These are phyloP conservation scores for Sycophila sp. DNA, from an alignment of 1,140 invertebrate species.

Conservation along the genomic window DNA sequence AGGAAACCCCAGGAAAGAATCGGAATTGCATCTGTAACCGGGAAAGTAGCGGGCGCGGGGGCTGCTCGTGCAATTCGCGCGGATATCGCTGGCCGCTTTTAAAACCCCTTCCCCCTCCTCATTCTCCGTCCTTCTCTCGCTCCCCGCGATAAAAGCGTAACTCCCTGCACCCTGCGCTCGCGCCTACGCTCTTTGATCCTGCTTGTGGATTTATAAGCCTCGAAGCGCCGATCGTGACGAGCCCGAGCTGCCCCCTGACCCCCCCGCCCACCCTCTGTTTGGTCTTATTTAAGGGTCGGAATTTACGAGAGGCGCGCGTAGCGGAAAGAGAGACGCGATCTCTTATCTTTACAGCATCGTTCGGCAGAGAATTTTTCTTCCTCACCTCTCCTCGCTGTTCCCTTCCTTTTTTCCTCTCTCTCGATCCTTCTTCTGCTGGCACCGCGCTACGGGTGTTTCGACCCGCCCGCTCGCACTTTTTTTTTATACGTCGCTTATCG, in stretches of 20 bases:
- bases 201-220: slow-evolving; percentile 43
- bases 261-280: neutral
- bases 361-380: neutral
- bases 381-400: neutral
- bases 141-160: slow-evolving; percentile 15
- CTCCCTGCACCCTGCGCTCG: too few relatives aligned
- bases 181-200: neutral
- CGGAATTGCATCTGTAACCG: neutral
- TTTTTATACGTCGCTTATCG: neutral
- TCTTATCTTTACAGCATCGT: slow-evolving; percentile 14
- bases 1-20: too few relatives aligned
- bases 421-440: neutral
- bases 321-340: slow-evolving; percentile 7
- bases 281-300: slow-evolving; percentile 11
- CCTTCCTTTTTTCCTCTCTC: neutral
- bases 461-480: neutral
- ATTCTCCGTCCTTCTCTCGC: too few relatives aligned
- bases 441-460: neutral
- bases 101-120: neutral
- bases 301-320: slow-evolving; percentile 29
- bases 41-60: too few relatives aligned
- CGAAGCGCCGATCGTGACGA: slow-evolving; percentile 33
- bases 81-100: neutral
- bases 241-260: neutral
- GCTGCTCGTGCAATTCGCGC: neutral